These are phyloP conservation scores for Ochropleura plecta DNA, from an alignment of 2,888 invertebrate genomes.

Conservation along the genomic window DNA sequence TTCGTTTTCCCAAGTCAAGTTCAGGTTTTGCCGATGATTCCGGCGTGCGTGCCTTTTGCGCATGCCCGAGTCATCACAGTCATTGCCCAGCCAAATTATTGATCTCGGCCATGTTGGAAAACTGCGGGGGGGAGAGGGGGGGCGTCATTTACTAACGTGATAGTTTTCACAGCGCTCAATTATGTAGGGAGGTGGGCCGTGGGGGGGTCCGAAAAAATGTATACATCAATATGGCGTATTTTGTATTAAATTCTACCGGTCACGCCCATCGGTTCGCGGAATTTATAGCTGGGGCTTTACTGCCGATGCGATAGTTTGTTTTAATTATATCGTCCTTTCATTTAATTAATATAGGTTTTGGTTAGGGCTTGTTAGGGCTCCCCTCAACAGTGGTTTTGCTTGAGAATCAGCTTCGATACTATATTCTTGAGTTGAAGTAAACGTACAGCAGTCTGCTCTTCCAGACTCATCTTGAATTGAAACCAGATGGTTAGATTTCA, in stretches of 20 bases:
- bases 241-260: slow-evolving; percentile 88
- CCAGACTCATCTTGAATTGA: background rate
- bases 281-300: slow-evolving; percentile 80
- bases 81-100: slow-evolving; percentile 90
- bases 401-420: background rate
- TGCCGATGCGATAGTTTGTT: slow-evolving; percentile 80
- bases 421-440: background rate
- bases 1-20: slow-evolving; percentile 91
- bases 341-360: slow-evolving; percentile 49
- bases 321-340: slow-evolving; percentile 71
- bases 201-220: slow-evolving; percentile 82
- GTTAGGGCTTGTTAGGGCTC: slow-evolving; percentile 3
- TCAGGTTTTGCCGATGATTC: slow-evolving; percentile 89
- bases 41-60: slow-evolving; percentile 75
- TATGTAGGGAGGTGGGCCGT: slow-evolving; percentile 82
- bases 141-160: slow-evolving; percentile 88
- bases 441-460: background rate
- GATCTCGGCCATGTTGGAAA: slow-evolving; percentile 90
- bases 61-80: slow-evolving; percentile 90
- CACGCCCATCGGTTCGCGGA: slow-evolving; percentile 76
- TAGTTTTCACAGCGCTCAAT: slow-evolving; percentile 90
- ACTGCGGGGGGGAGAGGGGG: slow-evolving; percentile 78
- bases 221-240: slow-evolving; percentile 87
- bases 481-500: background rate
- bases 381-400: slow-evolving; percentile 3